These are phyloP conservation scores for Cryptosula pallasiana DNA, from an alignment of 2,888 invertebrate species.

Conservation along the genomic window DNA sequence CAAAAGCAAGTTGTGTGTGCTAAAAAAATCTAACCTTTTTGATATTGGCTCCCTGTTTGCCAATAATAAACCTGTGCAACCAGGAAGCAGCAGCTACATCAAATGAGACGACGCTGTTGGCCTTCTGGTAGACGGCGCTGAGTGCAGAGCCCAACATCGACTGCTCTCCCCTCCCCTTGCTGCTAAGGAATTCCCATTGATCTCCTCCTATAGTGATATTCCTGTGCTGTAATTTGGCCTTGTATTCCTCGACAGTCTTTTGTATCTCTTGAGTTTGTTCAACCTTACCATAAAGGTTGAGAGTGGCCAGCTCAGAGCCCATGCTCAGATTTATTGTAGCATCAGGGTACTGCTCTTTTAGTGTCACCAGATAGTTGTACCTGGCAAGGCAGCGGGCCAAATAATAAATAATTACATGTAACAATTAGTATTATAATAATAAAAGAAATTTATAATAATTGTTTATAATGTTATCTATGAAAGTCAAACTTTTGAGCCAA, in stretches of 20 bases:
- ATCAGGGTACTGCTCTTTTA: neutral
- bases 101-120: conserved; percentile 84
- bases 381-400: neutral
- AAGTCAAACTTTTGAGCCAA: no score
- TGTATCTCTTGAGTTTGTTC: neutral
- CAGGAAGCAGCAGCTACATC: conserved; percentile 86
- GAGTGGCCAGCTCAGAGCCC: neutral
- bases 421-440: no score
- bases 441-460: no score
- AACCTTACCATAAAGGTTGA: neutral
- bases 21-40: no score
- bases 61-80: conserved; percentile 97
- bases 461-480: no score
- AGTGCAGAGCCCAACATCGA: conserved; percentile 79
- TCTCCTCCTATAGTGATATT: neutral
- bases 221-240: neutral
- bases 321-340: neutral
- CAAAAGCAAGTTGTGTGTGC: no score
- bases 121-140: conserved; percentile 68
- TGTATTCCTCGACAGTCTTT: neutral
- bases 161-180: conserved; percentile 67
- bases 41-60: conserved; percentile 88
- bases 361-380: neutral
- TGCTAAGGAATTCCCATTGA: neutral
- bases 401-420: no score